Evolutionary conservation across 2,888 invertebrate genomes (phyloP), one percentile per base, ranked within the genome.

Genomic region (Calliopum simillimum): DNA sequence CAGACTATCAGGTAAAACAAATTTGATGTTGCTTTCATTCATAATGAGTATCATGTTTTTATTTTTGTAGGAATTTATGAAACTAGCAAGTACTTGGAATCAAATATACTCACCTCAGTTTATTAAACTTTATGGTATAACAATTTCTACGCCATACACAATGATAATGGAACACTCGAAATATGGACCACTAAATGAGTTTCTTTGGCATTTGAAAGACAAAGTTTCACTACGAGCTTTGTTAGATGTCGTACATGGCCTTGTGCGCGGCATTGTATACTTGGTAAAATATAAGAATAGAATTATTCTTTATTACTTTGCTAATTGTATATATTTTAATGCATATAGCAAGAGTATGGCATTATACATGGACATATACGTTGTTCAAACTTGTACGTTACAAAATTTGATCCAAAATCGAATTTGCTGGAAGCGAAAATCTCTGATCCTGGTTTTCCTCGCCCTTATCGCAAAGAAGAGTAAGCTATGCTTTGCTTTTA

Each of bases 261-360:
- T 97, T 66, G 95, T 96, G 1, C 92, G 93, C 43, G 96, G 95
- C 12, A 87, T 97, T 33, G 95, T 94, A 91, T 94, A 95, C 86
- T 87, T 97, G 86, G 94, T 94, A 86, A 85, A 83, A 84, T 69
- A 16, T 25, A 14, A 6, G 3, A 51, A 33, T 19, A 1, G 47
- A 51, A 46, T 47, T 56, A 55, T 56, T 14, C 33, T 14, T 13
- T 6, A 58, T 59, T 46, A 71, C 47, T 59, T 68, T 68, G 56
- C 55, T 51, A 53, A 63, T 47, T 68, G 65, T 19, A 41, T 33
- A 33, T 33, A 33, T 6, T 6, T 8, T 33, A 69, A 46, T 61
- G 67, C 55, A 78, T 80, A 19, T 76, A 91, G 91, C 90, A 92
- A 81, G 95, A 95, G 84, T 92, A 93, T 77, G 90, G 91, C 49